phyloP scores from a whole-genome alignment of 2,888 invertebrate genomes.

The Cataglyphis cursor region DNA sequence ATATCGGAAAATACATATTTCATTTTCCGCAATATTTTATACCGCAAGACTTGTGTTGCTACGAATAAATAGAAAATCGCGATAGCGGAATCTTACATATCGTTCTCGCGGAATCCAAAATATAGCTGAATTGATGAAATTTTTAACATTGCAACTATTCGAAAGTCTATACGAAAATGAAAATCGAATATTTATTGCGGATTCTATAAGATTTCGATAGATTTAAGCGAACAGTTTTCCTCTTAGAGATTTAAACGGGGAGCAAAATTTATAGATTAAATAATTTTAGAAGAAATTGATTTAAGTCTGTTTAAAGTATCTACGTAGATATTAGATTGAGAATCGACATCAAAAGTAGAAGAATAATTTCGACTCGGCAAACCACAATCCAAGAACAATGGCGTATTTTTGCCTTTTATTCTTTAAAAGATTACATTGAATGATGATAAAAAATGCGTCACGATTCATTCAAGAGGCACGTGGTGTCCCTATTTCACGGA shows the following conservation, averaged over 20 bases:
- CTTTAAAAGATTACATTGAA: not conserved
- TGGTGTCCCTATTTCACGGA: conserved; percentile 60
- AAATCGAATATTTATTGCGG: conserved; percentile 1
- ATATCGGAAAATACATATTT: conserved; percentile 42
- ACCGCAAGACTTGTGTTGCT: conserved; percentile 36
- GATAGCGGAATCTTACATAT: conserved; percentile 11
- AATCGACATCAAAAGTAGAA: not conserved
- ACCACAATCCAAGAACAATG: not conserved
- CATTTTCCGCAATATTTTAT: conserved; percentile 20
- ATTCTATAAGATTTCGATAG: not conserved
- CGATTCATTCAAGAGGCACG: conserved; percentile 41
- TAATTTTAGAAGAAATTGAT: no score
- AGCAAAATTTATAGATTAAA: no score
- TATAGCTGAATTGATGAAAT: conserved; percentile 19
- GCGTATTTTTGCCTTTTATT: not conserved
- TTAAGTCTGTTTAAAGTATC: no score
- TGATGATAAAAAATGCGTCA: not conserved
- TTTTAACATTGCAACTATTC: not conserved
- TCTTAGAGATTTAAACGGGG: not conserved
- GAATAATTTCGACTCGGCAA: not conserved
- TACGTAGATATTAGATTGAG: no score
- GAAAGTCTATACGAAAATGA: not conserved
- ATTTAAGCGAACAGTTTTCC: not conserved
- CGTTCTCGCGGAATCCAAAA: not conserved
- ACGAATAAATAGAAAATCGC: conserved; percentile 48